phyloP scores from a whole-genome alignment of 2,113 vertebrate genomes.

The Pitta sordida region DNA sequence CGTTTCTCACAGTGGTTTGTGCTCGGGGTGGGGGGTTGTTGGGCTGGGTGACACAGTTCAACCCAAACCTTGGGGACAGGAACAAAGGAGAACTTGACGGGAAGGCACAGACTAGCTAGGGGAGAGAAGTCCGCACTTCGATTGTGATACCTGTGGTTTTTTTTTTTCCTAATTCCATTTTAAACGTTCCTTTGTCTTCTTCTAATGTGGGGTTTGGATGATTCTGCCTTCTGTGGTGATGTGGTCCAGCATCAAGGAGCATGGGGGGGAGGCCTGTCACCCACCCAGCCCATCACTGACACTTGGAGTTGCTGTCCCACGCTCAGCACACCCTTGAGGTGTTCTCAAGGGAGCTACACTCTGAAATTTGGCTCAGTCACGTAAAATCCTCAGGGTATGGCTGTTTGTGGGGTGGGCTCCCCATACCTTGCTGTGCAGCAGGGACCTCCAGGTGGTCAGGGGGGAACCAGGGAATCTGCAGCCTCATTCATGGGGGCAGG shows the following conservation, averaged over 20 bases:
- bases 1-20: rapidly evolving
- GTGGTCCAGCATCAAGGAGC: not conserved
- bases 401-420: not conserved
- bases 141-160: not conserved
- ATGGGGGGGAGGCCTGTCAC: not conserved
- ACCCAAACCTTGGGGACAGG: not conserved
- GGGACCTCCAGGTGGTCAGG: not conserved
- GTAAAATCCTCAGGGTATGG: not conserved
- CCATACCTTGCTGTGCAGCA: rapidly evolving
- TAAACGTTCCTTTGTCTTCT: not conserved
- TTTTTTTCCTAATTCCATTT: not conserved
- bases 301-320: rapidly evolving
- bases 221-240: not conserved
- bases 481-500: not conserved
- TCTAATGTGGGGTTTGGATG: not conserved
- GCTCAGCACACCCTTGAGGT: not conserved
- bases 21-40: rapidly evolving
- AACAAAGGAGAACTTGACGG: not conserved
- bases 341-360: not conserved
- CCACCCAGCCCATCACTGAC: not conserved
- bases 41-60: not conserved
- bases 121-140: not conserved
- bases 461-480: not conserved
- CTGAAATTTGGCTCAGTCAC: not conserved
- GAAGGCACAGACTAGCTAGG: not conserved